phyloP scores from a whole-genome alignment of 2,888 invertebrate species.

The Hypomecis atomaria region DNA sequence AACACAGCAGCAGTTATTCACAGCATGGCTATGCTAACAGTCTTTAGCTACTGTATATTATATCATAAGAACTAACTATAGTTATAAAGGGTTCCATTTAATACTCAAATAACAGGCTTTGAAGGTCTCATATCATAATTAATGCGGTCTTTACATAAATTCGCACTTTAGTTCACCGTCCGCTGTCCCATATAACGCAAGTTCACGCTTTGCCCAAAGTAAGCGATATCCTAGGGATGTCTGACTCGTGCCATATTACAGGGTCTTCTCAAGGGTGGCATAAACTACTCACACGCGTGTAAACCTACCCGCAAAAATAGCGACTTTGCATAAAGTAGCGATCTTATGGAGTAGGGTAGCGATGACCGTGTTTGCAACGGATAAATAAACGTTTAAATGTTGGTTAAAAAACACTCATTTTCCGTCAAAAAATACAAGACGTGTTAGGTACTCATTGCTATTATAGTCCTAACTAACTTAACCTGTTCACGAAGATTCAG shows the following conservation, averaged over 20 bases:
- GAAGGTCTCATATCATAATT: background rate
- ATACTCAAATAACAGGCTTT: too few relatives aligned
- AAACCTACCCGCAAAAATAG: constrained; percentile 42
- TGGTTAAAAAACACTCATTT: background rate
- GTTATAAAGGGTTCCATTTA: too few relatives aligned
- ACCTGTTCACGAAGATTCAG: too few relatives aligned
- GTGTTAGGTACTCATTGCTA: too few relatives aligned
- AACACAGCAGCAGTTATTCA: too few relatives aligned
- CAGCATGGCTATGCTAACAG: too few relatives aligned
- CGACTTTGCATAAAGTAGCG: constrained; percentile 42
- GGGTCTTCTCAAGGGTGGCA: constrained; percentile 40
- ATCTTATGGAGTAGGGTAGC: constrained; percentile 11
- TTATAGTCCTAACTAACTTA: too few relatives aligned
- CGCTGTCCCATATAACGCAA: constrained; percentile 28
- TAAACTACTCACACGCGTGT: constrained; percentile 43
- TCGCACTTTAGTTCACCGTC: constrained; percentile 35
- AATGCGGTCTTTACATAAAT: constrained; percentile 36
- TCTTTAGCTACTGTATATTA: too few relatives aligned
- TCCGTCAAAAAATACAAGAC: too few relatives aligned
- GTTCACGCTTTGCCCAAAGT: constrained; percentile 36
- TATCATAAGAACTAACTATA: too few relatives aligned
- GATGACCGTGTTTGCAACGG: constrained; percentile 1
- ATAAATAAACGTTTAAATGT: background rate
- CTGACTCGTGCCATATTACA: constrained; percentile 37
- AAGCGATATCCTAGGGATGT: constrained; percentile 40